These are phyloP conservation scores for Seriola dumerili DNA, from an alignment of 2,113 vertebrate genomes.

Conservation along the genomic window DNA sequence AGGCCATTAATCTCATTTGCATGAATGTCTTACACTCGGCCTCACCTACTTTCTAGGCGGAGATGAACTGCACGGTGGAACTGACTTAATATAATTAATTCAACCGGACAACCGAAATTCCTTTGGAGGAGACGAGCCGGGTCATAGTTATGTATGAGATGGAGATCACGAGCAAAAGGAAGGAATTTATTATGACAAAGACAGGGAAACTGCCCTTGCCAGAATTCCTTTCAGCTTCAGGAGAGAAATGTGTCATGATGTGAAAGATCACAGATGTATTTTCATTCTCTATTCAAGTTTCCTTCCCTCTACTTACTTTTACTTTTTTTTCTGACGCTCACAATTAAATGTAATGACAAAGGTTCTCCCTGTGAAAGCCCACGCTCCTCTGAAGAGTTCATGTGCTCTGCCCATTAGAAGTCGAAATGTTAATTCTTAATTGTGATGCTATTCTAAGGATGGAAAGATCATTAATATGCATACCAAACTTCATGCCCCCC, in stretches of 20 bases:
- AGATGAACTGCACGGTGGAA: conserved; percentile 21
- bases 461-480: background rate
- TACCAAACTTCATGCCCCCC: background rate
- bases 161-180: conserved; percentile 19
- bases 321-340: too few species aligned
- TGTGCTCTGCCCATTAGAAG: background rate
- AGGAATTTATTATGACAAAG: conserved; percentile 20
- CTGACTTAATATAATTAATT: conserved; percentile 53
- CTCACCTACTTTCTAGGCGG: conserved; percentile 32
- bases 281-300: background rate
- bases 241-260: background rate
- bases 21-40: conserved; percentile 12
- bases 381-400: background rate
- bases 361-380: too few species aligned
- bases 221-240: background rate
- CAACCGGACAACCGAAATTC: conserved; percentile 48
- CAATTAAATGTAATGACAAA: too few species aligned
- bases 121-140: conserved; percentile 32
- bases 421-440: background rate
- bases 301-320: background rate
- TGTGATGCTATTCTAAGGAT: background rate
- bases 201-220: background rate
- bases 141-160: conserved; percentile 50
- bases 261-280: background rate
- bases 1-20: conserved; percentile 51